These are phyloP conservation scores for Callorhinus ursinus DNA, from an alignment of 2,113 vertebrate genomes.

Conservation along the genomic window DNA sequence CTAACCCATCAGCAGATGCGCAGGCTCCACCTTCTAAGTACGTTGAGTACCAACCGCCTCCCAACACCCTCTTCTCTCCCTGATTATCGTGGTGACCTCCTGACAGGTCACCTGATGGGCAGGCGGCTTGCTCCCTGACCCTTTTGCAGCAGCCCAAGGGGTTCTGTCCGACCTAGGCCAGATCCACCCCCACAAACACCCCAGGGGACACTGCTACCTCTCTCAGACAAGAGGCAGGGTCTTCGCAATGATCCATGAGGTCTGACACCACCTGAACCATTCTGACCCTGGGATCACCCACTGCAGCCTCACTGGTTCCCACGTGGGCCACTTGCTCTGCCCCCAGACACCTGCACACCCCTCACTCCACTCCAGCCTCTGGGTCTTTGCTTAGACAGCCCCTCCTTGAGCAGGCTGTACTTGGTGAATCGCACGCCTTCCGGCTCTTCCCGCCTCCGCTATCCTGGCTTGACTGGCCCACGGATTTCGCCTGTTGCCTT, in stretches of 20 bases:
- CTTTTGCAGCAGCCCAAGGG: not conserved
- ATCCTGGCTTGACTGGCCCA: not conserved
- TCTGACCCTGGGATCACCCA: not conserved
- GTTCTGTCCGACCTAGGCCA: not conserved
- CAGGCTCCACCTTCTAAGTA: not conserved
- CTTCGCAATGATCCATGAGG: not conserved
- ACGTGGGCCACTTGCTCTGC: not conserved
- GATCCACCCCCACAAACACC: not conserved
- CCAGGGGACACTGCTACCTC: too few relatives aligned
- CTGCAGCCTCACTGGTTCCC: not conserved
- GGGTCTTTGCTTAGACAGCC: not conserved
- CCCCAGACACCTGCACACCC: accelerated
- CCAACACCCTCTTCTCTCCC: not conserved
- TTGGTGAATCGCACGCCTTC: not conserved
- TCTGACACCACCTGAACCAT: too few relatives aligned
- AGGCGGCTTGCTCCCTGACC: not conserved
- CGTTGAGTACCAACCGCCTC: not conserved
- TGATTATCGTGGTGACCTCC: not conserved
- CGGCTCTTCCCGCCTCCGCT: not conserved
- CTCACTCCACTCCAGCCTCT: not conserved
- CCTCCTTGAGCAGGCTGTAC: not conserved
- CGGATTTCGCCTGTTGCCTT: not conserved
- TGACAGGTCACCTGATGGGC: not conserved
- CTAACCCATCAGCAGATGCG: not conserved
- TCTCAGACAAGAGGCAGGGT: not conserved